Evolutionary conservation across 1,140 invertebrate species (phyloP), one percentile per base, ranked within the genome.

Genomic region (Sitodiplosis mosellana): DNA sequence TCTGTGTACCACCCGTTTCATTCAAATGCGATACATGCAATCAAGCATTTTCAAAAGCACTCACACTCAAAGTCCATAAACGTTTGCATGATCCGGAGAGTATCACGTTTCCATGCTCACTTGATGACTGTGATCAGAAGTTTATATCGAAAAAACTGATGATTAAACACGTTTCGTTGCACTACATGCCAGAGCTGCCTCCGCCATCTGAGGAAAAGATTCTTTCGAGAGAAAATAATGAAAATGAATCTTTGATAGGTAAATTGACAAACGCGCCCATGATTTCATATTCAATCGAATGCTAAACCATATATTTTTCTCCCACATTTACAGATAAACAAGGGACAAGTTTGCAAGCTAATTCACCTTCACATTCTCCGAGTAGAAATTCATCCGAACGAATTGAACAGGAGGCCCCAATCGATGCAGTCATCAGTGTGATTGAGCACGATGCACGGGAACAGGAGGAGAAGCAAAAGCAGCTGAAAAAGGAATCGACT

Each of bases 91-190:
- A 71, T 2, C 71, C 70, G n/a, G 76, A 86, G 51, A 64, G 67
- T 45, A 70, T 61, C 51, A 79, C 82, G 1, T 80, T 86, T 61
- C 55, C 67, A 17, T 89, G 86, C 58, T 65, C 60, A 14, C 75
- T 82, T 56, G 70, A 71, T 51, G 64, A 64, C 7, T 90, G 86
- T 59, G 63, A 70, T 7, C 75, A 83, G 53, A 76, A 74, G 50
- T 89, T 88, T 65, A 79, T 90, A 33, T 87, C 85, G 1, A 81
- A 80, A 48, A 87, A 84, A 59, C 58, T 88, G 2, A 57, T 87
- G 6, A 53, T 65, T 5, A 85, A 82, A 57, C 86, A 90, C 60
- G 66, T 74, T 52, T 63, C 61, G 8, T 57, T 53, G 48, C 74
- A 78, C 52, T 64, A 68, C 14, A 43, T 43, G 41, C 41, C 41